Base-by-base conservation (phyloP, 2,113 vertebrate genomes). In the Boulengeromyrus knoepffleri region DNA sequence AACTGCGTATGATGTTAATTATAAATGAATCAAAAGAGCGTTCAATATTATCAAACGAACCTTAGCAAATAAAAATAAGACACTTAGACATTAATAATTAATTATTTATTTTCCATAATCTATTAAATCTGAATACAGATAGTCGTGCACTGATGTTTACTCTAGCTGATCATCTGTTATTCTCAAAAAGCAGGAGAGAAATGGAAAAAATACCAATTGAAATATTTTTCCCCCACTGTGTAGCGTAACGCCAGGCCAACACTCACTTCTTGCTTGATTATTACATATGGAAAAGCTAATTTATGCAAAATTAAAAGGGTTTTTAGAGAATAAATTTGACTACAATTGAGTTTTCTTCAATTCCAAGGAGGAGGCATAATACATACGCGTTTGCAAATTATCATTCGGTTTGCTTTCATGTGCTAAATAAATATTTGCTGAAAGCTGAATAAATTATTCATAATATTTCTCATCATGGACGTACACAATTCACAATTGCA, bases 321-420 rank as follows among this genome's bases (percentile, higher is more conserved):
- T 8, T n/a, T 56, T 47, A 24, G 9, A 89, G 27, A 89, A 46
- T 52, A 39, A 7, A 74, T 49, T 47, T 46, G 46, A 53, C 27
- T 4, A 52, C 8, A 36, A 70, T 21, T 27, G 31, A 80, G 36
- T 24, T 52, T 47, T 89, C 70, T 36, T 47, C 66, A 13, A 46
- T 45, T 39, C 49, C 42, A 21, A 56, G 53, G 80, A n/a, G 74
- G 52, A 84, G 27, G 6, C 8, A 85, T 85, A 89, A 89, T 58
- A 27, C 24, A 62, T 45, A 85, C 52, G 53, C 49, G 42, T 45
- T 52, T 83, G 53, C 77, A 58, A 85, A 89, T 89, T 85, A 27
- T 39, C 80, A 58, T 58, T 85, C 8, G 50, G 56, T 52, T 85
- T 62, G 53, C 89, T 86, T 90, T 90, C 89, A 85, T 49, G 52